Percentiles rank a stretch among this genome's conserved stretches.
Conservation (phyloP, 2,797 vertebrate species). For the Uromys caudimaculatus region DNA sequence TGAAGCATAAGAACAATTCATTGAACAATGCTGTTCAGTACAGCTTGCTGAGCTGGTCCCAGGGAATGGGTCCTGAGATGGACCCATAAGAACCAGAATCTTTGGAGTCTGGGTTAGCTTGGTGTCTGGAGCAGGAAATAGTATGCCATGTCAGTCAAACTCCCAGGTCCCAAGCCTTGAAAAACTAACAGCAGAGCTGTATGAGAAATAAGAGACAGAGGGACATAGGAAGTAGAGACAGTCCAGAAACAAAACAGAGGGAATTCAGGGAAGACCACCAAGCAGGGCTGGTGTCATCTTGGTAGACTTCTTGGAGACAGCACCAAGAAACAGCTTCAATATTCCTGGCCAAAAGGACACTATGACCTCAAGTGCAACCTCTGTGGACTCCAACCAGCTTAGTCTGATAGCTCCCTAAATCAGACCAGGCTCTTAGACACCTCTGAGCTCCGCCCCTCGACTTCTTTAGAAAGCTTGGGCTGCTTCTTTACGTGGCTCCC, state of each 20-base stretch:
- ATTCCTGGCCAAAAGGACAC: background rate
- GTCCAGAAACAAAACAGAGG: background rate
- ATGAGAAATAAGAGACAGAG: background rate
- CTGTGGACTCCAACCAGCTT: background rate
- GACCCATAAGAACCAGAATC: background rate
- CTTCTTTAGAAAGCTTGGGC: background rate
- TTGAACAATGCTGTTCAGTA: background rate
- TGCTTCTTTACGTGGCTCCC: too few species aligned
- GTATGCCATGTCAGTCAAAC: background rate
- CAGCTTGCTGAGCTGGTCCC: background rate
- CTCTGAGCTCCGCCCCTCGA: background rate
- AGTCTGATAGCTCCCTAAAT: background rate
- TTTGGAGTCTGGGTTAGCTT: background rate
- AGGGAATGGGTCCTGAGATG: background rate
- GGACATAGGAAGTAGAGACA: background rate
- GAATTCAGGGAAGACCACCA: background rate
- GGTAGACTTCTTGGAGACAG: conserved; percentile 14
- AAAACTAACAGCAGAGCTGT: background rate
- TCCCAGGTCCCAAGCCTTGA: background rate
- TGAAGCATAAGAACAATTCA: conserved; percentile 19
- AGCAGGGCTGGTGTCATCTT: background rate
- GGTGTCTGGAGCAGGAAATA: background rate
- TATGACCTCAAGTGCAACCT: background rate
- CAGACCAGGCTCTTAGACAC: background rate
- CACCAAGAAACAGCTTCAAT: background rate